Conservation (phyloP, 2,113 vertebrate genomes). For the Thamnophis sirtalis region DNA sequence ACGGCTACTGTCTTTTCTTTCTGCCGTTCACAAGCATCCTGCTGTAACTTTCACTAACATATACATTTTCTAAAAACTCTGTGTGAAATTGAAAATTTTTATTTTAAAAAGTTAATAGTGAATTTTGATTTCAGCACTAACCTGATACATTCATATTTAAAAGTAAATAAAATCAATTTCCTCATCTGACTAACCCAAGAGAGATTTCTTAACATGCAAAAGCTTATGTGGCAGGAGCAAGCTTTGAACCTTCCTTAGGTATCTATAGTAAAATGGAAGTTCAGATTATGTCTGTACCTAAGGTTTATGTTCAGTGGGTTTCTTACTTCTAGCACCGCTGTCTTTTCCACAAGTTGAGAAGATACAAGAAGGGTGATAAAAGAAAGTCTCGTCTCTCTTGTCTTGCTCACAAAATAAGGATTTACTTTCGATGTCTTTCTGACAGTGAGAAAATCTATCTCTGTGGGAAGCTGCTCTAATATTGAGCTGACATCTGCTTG, state of each 20-base stretch:
- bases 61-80: background rate
- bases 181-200: background rate
- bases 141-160: background rate
- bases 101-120: background rate
- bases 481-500: constrained; percentile 15
- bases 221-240: too few species aligned
- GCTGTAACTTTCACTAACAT: background rate
- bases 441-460: constrained; percentile 11
- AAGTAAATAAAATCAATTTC: background rate
- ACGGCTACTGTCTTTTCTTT: background rate
- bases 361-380: background rate
- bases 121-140: background rate
- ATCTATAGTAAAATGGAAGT: background rate
- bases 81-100: background rate
- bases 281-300: background rate
- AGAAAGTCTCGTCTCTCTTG: background rate
- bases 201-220: background rate
- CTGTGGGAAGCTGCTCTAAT: background rate
- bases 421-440: constrained; percentile 21
- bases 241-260: background rate
- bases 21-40: background rate
- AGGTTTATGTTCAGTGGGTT: background rate
- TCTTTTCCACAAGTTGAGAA: background rate
- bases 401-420: background rate
- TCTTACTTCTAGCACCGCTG: background rate